A percentile compares a stretch with the other conserved stretches of the same genome.
phyloP scores from a whole-genome alignment of 2,113 vertebrate genomes.

The Vidua chalybeata region DNA sequence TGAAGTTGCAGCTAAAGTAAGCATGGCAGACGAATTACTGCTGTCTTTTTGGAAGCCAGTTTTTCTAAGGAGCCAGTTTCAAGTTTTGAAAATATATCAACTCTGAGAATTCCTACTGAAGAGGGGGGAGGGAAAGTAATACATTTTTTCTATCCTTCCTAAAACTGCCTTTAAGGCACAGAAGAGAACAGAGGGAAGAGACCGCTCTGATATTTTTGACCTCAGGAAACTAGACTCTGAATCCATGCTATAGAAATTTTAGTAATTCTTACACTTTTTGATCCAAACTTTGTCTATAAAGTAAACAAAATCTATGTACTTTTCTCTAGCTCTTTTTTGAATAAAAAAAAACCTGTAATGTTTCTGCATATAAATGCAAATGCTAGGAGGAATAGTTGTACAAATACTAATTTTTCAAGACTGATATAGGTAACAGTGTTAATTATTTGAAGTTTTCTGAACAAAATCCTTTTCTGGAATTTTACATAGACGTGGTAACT shows the following conservation, averaged over 20 bases:
- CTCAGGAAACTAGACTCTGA: not conserved
- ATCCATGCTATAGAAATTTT: not conserved
- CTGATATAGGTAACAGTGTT: not conserved
- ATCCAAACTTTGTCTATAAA: not conserved
- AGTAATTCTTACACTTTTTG: not conserved
- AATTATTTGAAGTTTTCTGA: not conserved
- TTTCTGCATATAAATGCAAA: not conserved
- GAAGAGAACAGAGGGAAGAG: not conserved
- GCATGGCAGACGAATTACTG: not conserved
- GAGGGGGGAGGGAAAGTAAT: not conserved
- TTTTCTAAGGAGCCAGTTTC: not conserved
- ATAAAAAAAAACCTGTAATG: rapidly evolving
- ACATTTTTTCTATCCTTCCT: not conserved
- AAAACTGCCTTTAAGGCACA: not conserved
- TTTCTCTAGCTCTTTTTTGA: not conserved
- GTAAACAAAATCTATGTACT: not conserved
- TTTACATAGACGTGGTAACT: not conserved
- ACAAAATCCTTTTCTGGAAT: not conserved
- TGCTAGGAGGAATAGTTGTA: not conserved
- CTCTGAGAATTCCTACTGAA: not conserved
- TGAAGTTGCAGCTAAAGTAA: slow-evolving; percentile 97
- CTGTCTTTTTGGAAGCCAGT: not conserved
- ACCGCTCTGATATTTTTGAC: not conserved
- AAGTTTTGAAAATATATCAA: not conserved
- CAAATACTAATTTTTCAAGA: not conserved